A percentile compares a stretch with the other conserved stretches of the same genome.
These are phyloP conservation scores for Marisa cornuarietis DNA, from an alignment of 1,140 invertebrate species.

Conservation along the genomic window DNA sequence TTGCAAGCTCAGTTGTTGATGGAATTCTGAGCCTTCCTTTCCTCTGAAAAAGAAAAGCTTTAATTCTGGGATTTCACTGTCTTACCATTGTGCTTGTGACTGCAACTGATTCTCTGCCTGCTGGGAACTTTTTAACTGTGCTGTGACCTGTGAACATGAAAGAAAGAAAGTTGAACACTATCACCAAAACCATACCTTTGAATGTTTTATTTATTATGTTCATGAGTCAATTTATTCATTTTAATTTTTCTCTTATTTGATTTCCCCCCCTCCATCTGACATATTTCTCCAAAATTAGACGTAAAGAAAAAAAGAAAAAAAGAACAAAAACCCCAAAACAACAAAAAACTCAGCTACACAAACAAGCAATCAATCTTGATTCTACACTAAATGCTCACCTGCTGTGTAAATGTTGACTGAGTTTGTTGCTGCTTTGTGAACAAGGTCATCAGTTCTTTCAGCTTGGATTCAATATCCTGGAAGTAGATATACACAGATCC, in stretches of 20 bases:
- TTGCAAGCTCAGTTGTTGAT: too few relatives aligned
- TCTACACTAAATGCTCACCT: slow-evolving; percentile 1
- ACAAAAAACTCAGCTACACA: too few relatives aligned
- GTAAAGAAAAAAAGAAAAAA: too few relatives aligned
- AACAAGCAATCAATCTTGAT: not conserved
- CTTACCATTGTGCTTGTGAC: slow-evolving; percentile 13
- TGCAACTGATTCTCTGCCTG: slow-evolving; percentile 5
- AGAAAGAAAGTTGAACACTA: not conserved
- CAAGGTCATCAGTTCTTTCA: slow-evolving; percentile 16
- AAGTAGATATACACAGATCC: not conserved
- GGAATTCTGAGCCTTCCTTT: too few relatives aligned
- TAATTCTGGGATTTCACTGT: not conserved
- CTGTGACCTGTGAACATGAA: slow-evolving; percentile 6
- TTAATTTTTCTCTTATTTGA: too few relatives aligned
- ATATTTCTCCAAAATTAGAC: too few relatives aligned
- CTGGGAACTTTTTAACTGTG: slow-evolving; percentile 10
- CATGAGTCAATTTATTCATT: too few relatives aligned
- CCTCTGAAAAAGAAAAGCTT: not conserved
- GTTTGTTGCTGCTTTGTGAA: slow-evolving; percentile 15
- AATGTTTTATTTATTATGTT: too few relatives aligned
- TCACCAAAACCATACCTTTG: too few relatives aligned
- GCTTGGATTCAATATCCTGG: slow-evolving; percentile 26
- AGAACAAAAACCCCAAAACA: too few relatives aligned
- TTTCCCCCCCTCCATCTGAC: too few relatives aligned
- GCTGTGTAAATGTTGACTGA: not conserved